Base-by-base conservation (phyloP, 2,888 invertebrate species). In the Parnassius glacialis region DNA sequence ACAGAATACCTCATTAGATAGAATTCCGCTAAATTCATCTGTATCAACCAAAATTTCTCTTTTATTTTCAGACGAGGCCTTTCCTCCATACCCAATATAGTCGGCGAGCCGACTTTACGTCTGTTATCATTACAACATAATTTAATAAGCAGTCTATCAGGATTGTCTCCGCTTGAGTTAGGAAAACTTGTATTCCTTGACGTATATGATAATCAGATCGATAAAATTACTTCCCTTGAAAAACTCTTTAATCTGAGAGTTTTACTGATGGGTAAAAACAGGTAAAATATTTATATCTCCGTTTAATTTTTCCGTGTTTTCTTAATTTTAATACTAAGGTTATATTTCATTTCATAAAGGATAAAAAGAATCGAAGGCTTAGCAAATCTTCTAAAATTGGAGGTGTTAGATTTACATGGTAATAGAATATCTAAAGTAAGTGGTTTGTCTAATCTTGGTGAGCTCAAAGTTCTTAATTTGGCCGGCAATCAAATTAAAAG, bases 121-220 rank as follows among this genome's bases (percentile, higher is more conserved):
- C 92, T 98, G 65, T 90, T 98, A 69, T 98, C 98, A 53, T 92
- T 98, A 65, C 98, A 98, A 81, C 98, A 98, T 87, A 98, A 98
- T 91, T 93, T 97, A 75, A 95, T 98, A 65, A 95, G 93, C 66
- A 94, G 93, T 75, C 93, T 97, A 69, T 93, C 95, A 65, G 94
- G 95, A 59, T 75, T 94, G 62, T 83, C 83, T 42, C 78, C 89
- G 20, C 78, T 92, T 25, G 92, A 92, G 69, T 92, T 97, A 69
- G 94, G 94, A 20, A 95, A 95, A 84, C 92, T 98, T 64, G 97
- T 98, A 16, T 98, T 98, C 83, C 93, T 98, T 64, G 98, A 98
- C 87, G 93, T 98, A 62, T 98, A 98, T 80, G 97, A 98, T 85
- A 98, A 98, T 87, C 97, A 98, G 84, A 94, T 98, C 66, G 98